Evolutionary conservation across 2,888 invertebrate species (phyloP).

Genomic region (Incurvaria masculella): DNA sequence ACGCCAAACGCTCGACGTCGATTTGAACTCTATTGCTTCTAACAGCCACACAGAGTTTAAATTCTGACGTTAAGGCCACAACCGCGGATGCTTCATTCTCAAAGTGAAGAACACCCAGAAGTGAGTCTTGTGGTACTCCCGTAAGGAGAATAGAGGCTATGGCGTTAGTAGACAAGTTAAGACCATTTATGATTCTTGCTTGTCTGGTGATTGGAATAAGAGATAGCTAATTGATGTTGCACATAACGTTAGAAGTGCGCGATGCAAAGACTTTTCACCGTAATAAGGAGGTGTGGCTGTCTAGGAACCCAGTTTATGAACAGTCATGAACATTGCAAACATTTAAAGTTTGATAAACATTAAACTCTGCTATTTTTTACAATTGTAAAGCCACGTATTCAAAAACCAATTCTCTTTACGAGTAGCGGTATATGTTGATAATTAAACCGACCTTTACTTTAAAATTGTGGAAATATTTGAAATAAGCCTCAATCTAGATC

Average conservation of each 20-base stretch:
- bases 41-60: background rate
- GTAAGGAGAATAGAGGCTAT: background rate
- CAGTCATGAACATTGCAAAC: background rate
- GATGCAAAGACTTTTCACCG: background rate
- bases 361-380: no score
- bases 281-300: background rate
- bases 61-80: background rate
- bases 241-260: background rate
- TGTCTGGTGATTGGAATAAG: background rate
- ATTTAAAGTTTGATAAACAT: no score
- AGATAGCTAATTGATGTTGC: constrained; percentile 2
- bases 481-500: no score
- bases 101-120: background rate
- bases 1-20: no score
- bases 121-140: background rate
- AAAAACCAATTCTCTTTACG: no score
- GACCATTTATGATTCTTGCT: background rate
- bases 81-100: background rate
- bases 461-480: no score
- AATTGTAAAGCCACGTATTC: no score
- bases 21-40: no score
- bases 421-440: no score
- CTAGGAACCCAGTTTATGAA: background rate
- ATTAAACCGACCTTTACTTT: no score
- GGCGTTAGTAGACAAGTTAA: background rate